Conservation (phyloP, 2,888 invertebrate species). For the Steromphala cineraria region DNA sequence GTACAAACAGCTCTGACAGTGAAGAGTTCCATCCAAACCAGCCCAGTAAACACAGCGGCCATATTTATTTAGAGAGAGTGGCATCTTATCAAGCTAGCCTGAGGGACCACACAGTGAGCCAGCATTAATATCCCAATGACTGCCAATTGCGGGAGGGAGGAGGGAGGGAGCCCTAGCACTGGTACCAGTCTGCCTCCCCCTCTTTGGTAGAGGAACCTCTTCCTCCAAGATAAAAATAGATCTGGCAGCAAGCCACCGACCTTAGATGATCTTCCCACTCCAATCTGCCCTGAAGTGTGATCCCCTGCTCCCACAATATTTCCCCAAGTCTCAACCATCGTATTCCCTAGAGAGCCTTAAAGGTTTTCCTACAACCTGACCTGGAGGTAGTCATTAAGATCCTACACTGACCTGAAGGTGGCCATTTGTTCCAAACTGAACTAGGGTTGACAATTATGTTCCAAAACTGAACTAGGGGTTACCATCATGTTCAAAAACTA, state of each 20-base stretch:
- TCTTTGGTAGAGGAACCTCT: neutral
- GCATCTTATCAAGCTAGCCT: slow-evolving; percentile 21
- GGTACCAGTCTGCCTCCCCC: neutral
- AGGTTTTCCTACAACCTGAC: too few relatives aligned
- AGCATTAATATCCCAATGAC: slow-evolving; percentile 23
- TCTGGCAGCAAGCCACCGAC: neutral
- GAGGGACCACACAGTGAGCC: slow-evolving; percentile 23
- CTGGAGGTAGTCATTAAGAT: too few relatives aligned
- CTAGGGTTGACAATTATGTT: too few relatives aligned
- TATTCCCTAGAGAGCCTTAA: too few relatives aligned
- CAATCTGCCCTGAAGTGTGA: too few relatives aligned
- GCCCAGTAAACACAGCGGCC: slow-evolving; percentile 14
- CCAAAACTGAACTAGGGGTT: too few relatives aligned
- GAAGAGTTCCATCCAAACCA: slow-evolving; percentile 15
- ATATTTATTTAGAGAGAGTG: slow-evolving; percentile 30
- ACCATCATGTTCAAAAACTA: too few relatives aligned
- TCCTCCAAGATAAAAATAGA: slow-evolving; percentile 4
- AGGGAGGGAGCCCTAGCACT: neutral
- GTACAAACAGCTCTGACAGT: slow-evolving; percentile 33
- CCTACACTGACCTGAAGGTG: too few relatives aligned
- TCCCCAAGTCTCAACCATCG: too few relatives aligned
- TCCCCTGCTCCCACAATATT: too few relatives aligned
- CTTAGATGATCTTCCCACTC: too few relatives aligned
- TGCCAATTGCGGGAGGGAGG: slow-evolving; percentile 20
- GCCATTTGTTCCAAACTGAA: too few relatives aligned